Evolutionary conservation across 1,140 invertebrate genomes (phyloP).

Genomic region (Leptoteleia sp.): DNA sequence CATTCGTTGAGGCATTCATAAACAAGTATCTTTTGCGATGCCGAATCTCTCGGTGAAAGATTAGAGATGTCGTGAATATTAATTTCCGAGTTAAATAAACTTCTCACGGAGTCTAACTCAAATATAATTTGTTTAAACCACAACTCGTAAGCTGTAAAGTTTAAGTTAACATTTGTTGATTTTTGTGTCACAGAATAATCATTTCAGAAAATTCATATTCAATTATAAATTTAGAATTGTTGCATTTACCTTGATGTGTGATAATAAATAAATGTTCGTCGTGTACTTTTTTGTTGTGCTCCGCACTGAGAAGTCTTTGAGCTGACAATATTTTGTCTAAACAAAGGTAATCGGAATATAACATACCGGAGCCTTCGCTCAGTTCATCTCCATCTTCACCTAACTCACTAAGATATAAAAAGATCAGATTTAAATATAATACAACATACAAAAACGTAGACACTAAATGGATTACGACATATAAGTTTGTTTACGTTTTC

Average conservation of each 20-base stretch:
- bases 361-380: slow-evolving; percentile 84
- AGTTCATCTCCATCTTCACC: slow-evolving; percentile 82
- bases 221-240: no score
- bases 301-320: slow-evolving; percentile 90
- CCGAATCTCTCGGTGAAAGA: slow-evolving; percentile 15
- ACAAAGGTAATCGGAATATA: slow-evolving; percentile 93
- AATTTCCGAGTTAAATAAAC: slow-evolving; percentile 86
- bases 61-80: slow-evolving; percentile 56
- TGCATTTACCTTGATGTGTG: slow-evolving; percentile 94
- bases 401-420: slow-evolving; percentile 66
- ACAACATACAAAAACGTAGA: no score
- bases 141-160: slow-evolving; percentile 96
- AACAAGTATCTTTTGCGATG: slow-evolving; percentile 39
- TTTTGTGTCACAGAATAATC: no score
- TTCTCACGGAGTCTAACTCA: slow-evolving; percentile 95
- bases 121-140: slow-evolving; percentile 99
- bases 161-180: slow-evolving; percentile 1
- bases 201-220: not conserved
- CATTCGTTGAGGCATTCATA: slow-evolving; percentile 90
- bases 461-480: no score
- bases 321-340: slow-evolving; percentile 94
- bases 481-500: no score
- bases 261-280: slow-evolving; percentile 99
- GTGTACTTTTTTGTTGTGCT: slow-evolving; percentile 87
- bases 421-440: no score